Base-by-base conservation (phyloP, 2,888 invertebrate genomes). In the Ischnus inquisitorius region DNA sequence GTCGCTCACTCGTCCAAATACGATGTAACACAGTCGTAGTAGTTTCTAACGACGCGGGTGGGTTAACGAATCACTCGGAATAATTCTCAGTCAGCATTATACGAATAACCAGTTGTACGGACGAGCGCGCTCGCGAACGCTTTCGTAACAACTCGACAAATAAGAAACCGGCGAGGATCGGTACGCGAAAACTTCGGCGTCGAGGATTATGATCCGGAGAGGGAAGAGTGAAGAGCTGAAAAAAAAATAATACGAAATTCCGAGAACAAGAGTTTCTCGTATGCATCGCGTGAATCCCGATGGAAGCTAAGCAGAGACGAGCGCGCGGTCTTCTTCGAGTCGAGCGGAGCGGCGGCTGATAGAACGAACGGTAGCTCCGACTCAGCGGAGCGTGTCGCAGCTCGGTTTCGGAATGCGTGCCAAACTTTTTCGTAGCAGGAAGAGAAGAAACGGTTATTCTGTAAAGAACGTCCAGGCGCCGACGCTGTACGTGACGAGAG, bases 361-460 rank as follows among this genome's bases (percentile, higher is more conserved):
- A 64, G 79, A 82, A 85, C 84, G 83, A 85, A 82, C 85, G 77
- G 86, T 86, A 84, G 80, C 84, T 34, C 4, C 75, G 74, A 86
- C 74, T 85, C 87, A 83, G 79, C 83, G 87, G 74, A 87, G 86
- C 87, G 85, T 85, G 79, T 80, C 86, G 75, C 85, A 85, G 85
- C 85, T 86, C 83, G 84, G 87, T 88, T 88, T 89, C 79, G 87
- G 87, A 90, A 90, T 90, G 90, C 90, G 88, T 87, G 88, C 88
- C 88, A 82, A 86, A 85, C 80, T 88, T 89, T 90, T 87, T 85
- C 69, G 34, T 68, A 48, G 68, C 69, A 64, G 72, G 76, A 80
- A 54, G 77, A 78, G 77, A 78, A 80, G 75, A 65, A 88, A 89
- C 89, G 88, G 88, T 88, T 87, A 84, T 85, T 82, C 62, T 34